Evolutionary conservation across 1,140 invertebrate genomes (phyloP), one percentile per base, ranked within the genome.

Genomic region (Pseudobourletiella spinata): DNA sequence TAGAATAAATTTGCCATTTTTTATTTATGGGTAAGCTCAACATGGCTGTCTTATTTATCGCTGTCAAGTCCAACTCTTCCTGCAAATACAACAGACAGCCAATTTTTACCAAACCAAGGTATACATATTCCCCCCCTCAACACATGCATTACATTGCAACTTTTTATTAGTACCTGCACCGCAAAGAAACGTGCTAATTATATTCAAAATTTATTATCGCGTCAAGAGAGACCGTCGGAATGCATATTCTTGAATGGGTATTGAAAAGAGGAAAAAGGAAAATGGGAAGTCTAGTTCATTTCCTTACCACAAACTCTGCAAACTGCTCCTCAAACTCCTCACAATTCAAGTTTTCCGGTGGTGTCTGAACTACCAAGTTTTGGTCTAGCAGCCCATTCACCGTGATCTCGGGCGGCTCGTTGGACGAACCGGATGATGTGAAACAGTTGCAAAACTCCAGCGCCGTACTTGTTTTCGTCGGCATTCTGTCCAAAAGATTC

Each of bases 1-100:
- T 94, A 77, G 91, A 95, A 77, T 95, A 96, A 70, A 96, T 93
- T 78, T 95, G 93, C 92, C 93, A 96, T 77, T 96, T 97, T 78
- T 97, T 97, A 70, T 93, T 89, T 0, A 88, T 83, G 2, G 91
- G 89, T 59, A 97, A 79, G 71, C 85, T 89, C 74, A 95, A 82
- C 84, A 97, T 92, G 3, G 91, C 87, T 64, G 89, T 88, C 73
- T 91, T 87, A 77, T 96, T 95, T 8, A 89, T 83, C 43, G 90
- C 89, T 60, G 92, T 92, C 65, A 97, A 77, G 76, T 95, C 93
- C 57, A 96, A 77, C 76, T 97, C 93, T 72, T 95, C 92, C 86
- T 89, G 76, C 11, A 79, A 79, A 58, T 22, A 16, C 55, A 58
- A 39, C 22, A n/a, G n/a, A n/a, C n/a, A n/a, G n/a, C n/a, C n/a